phyloP scores from a whole-genome alignment of 2,888 invertebrate genomes.

The Trachelus iudaicus region DNA sequence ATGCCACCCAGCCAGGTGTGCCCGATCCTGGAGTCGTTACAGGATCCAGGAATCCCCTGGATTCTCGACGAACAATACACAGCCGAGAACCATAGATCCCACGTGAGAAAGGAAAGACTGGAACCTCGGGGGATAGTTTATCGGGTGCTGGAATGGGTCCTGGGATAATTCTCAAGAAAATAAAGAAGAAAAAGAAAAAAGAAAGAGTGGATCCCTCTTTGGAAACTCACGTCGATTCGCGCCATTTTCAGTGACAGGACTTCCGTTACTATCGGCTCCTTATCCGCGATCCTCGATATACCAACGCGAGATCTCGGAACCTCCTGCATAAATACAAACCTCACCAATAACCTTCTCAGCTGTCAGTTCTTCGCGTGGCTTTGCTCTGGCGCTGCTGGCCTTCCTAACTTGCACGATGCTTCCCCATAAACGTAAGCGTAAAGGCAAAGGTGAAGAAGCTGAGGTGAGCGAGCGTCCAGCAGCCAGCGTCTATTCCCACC shows the following conservation, averaged over 20 bases:
- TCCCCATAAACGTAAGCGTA: not conserved
- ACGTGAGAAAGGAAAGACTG: not conserved
- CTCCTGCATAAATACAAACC: not conserved
- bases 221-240: not conserved
- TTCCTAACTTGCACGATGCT: not conserved
- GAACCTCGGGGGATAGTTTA: not conserved
- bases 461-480: not conserved
- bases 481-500: not conserved
- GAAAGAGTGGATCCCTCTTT: not conserved
- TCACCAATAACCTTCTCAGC: not conserved
- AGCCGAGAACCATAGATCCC: not conserved
- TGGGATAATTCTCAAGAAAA: not conserved
- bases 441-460: not conserved
- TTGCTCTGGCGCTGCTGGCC: not conserved
- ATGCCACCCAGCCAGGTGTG: conserved; percentile 59
- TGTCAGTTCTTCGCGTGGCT: not conserved
- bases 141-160: not conserved
- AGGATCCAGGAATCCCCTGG: conserved; percentile 51
- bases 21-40: conserved; percentile 50
- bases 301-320: not conserved
- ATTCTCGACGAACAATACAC: conserved; percentile 7
- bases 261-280: not conserved
- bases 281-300: not conserved
- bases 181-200: not conserved
- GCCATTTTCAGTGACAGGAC: not conserved